Percentiles rank a stretch among this genome's conserved stretches.
phyloP scores from a whole-genome alignment of 2,113 vertebrate species.

The Eolophus roseicapilla region DNA sequence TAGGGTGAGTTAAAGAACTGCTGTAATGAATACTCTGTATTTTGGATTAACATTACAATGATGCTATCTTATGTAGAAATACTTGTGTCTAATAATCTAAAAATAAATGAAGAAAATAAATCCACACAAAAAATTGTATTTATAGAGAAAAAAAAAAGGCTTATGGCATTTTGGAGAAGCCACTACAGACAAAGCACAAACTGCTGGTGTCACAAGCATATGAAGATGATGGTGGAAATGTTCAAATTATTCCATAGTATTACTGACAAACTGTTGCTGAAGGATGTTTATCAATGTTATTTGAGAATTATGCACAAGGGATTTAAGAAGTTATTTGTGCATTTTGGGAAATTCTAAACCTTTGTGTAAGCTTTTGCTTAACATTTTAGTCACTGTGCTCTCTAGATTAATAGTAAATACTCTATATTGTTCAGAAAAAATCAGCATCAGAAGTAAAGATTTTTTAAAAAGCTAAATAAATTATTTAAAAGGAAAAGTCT shows the following conservation, averaged over 20 bases:
- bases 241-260: not conserved
- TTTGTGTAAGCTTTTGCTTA: not conserved
- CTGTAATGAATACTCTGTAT: not conserved
- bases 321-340: not conserved
- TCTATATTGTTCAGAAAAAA: not conserved
- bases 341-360: not conserved
- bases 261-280: not conserved
- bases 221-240: not conserved
- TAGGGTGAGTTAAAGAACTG: not conserved
- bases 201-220: not conserved
- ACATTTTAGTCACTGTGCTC: not conserved
- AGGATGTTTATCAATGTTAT: not conserved
- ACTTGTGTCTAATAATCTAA: not conserved
- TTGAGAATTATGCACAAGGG: not conserved
- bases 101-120: not conserved
- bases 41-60: not conserved
- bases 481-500: not conserved
- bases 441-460: not conserved
- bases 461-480: not conserved
- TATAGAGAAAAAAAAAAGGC: not conserved
- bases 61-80: not conserved
- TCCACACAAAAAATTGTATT: not conserved
- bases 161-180: not conserved
- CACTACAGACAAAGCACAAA: not conserved
- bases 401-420: not conserved